These are phyloP conservation scores for Oceanodroma leucorhoa DNA, from an alignment of 2,797 vertebrate species.

Conservation along the genomic window DNA sequence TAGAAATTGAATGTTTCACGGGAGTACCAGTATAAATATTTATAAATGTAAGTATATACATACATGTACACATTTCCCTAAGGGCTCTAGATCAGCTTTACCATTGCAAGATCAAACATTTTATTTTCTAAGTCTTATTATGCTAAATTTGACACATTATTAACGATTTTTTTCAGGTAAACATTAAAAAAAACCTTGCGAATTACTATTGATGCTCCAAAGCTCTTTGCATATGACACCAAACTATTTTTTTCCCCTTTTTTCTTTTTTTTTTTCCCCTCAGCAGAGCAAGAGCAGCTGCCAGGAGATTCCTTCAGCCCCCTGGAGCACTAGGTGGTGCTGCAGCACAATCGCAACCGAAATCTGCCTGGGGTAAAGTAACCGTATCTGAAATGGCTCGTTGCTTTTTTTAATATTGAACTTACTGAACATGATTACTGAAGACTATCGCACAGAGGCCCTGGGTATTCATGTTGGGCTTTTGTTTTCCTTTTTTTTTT, in stretches of 20 bases:
- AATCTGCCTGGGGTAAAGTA: fast-evolving
- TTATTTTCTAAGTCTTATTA: neutral
- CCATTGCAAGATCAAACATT: neutral
- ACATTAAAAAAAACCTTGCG: fast-evolving
- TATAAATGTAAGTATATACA: neutral
- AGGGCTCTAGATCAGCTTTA: neutral
- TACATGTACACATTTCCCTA: neutral
- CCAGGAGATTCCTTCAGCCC: neutral
- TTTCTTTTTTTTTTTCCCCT: too few relatives aligned
- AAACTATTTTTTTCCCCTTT: fast-evolving
- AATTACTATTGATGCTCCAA: neutral
- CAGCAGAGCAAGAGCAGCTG: neutral
- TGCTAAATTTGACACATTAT: neutral
- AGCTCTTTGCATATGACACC: neutral
- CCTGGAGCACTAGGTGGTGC: constrained; percentile 70
- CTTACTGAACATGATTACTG: neutral
- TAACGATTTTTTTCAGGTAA: neutral
- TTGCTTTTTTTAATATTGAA: fast-evolving
- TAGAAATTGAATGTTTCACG: neutral
- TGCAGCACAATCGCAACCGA: constrained; percentile 25
- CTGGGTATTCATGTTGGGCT: neutral
- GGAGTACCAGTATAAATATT: neutral
- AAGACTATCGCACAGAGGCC: neutral
- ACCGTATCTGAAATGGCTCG: neutral
- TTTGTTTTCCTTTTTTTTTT: neutral